phyloP scores from a whole-genome alignment of 2,113 vertebrate species.

The Phrynocephalus versicolor region DNA sequence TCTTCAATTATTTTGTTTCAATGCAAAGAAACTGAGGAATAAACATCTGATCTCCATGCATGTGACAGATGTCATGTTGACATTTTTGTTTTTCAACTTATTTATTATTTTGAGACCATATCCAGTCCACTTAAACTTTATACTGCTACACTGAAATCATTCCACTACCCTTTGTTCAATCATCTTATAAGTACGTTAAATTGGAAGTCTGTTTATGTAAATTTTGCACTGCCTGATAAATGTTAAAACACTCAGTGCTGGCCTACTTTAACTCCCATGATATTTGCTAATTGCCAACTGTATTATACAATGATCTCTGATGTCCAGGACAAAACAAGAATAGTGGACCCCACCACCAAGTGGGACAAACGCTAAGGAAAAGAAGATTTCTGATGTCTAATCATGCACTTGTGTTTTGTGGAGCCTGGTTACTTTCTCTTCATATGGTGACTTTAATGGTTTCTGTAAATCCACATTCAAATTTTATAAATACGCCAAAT shows the following conservation, averaged over 20 bases:
- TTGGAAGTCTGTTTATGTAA: neutral
- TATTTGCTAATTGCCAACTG: neutral
- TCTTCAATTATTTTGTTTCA: constrained; percentile 19
- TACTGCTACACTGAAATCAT: neutral
- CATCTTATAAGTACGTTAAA: neutral
- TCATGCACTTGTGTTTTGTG: neutral
- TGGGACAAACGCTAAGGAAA: no score
- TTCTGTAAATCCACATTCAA: no score
- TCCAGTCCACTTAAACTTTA: neutral
- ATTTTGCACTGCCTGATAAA: neutral
- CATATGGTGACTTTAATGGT: no score
- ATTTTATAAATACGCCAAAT: no score
- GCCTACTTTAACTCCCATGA: neutral
- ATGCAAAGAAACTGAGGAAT: neutral
- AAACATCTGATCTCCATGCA: neutral
- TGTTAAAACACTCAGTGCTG: neutral
- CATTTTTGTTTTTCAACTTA: neutral
- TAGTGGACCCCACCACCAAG: no score
- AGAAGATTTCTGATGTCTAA: neutral
- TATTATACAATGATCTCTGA: neutral
- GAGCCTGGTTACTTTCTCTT: no score
- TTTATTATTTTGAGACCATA: neutral
- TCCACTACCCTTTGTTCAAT: neutral
- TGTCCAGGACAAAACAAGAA: no score
- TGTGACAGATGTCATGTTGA: constrained; percentile 1